Percentiles rank a stretch among this genome's conserved stretches.
phyloP scores from a whole-genome alignment of 2,888 invertebrate genomes.

The Hyposoter dolosus region DNA sequence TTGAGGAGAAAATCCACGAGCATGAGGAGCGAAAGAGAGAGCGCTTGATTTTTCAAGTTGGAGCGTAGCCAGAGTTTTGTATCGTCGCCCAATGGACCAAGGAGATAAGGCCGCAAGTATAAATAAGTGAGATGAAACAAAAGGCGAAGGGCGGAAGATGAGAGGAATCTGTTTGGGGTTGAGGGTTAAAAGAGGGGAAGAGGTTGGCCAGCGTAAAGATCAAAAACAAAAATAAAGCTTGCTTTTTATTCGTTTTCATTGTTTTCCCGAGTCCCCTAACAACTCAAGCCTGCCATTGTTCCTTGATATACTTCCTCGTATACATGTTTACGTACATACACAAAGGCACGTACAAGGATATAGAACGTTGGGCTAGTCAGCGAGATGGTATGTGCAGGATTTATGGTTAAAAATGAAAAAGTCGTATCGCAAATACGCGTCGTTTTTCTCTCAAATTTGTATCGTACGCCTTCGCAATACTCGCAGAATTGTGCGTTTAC shows the following conservation, averaged over 20 bases:
- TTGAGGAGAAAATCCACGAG: constrained; percentile 18
- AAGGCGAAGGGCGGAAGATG: constrained; percentile 24
- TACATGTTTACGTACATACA: neutral
- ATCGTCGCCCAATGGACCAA: constrained; percentile 79
- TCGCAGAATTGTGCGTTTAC: neutral
- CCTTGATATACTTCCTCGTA: constrained; percentile 14
- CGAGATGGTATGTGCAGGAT: neutral
- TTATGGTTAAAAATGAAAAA: constrained; percentile 11
- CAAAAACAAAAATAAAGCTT: constrained; percentile 62
- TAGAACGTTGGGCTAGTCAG: neutral
- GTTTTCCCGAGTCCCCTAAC: constrained; percentile 36
- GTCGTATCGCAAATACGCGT: constrained; percentile 3
- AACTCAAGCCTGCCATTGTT: constrained; percentile 52
- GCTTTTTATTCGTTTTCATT: constrained; percentile 56
- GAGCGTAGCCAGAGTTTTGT: constrained; percentile 80
- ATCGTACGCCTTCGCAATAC: constrained; percentile 2
- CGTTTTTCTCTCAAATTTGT: neutral
- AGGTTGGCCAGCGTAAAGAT: constrained; percentile 38
- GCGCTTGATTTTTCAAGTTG: constrained; percentile 80
- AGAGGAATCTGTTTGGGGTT: constrained; percentile 35
- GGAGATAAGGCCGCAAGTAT: constrained; percentile 67
- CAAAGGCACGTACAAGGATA: neutral
- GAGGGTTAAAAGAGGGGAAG: constrained; percentile 4
- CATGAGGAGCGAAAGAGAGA: constrained; percentile 46
- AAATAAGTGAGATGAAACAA: constrained; percentile 61